A percentile compares a stretch with the other conserved stretches of the same genome.
Conservation (phyloP, 2,113 vertebrate genomes). For the Amblyopsis rosae region DNA sequence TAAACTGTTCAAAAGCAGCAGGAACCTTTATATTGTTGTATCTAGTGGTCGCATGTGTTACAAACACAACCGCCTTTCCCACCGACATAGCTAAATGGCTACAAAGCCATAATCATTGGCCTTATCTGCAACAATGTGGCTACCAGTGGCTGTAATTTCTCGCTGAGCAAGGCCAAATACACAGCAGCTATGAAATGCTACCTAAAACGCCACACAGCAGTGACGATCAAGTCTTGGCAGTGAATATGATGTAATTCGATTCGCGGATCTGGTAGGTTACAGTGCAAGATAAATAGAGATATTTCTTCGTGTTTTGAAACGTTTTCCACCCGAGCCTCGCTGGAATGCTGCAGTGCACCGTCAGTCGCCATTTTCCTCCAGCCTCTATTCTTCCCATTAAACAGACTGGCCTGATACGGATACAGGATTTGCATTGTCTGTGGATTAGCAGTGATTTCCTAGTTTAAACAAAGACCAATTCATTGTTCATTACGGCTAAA, state of each 20-base stretch:
- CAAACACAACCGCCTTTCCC: neutral
- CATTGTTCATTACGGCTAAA: too few relatives aligned
- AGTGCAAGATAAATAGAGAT: too few relatives aligned
- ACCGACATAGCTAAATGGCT: constrained; percentile 5
- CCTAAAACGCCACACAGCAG: too few relatives aligned
- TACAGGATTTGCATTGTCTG: neutral
- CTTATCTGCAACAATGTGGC: constrained; percentile 9
- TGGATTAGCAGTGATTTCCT: neutral
- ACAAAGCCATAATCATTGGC: constrained; percentile 12
- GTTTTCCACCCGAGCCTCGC: constrained; percentile 28
- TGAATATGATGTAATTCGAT: too few relatives aligned
- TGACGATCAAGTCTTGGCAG: too few relatives aligned
- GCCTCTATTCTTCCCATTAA: constrained; percentile 68
- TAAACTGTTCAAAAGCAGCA: neutral
- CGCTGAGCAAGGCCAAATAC: too few relatives aligned
- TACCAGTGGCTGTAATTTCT: neutral
- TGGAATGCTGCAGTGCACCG: constrained; percentile 89
- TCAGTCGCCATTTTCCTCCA: constrained; percentile 88
- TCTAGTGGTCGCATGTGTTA: neutral
- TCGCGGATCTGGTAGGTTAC: too few relatives aligned
- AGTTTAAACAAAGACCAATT: too few relatives aligned
- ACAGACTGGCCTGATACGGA: constrained; percentile 15
- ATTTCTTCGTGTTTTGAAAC: neutral
- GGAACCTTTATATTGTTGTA: neutral
- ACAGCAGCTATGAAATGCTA: too few relatives aligned